These are phyloP conservation scores for Danio aesculapii DNA, from an alignment of 2,797 vertebrate species.

Conservation along the genomic window DNA sequence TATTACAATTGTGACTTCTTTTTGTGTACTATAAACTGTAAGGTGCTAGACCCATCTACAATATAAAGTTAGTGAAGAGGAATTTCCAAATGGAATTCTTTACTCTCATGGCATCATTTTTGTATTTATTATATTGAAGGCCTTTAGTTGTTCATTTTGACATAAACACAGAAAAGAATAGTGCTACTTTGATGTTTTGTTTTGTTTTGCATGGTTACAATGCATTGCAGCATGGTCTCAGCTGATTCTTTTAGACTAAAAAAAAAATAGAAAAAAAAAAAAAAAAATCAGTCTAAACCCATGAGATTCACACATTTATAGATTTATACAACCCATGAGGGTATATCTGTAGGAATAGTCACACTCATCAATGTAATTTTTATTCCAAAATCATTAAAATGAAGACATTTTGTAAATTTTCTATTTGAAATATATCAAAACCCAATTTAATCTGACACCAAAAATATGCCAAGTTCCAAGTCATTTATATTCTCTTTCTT, in stretches of 20 bases:
- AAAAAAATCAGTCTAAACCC: not conserved
- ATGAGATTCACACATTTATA: not conserved
- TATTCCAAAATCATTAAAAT: too few species aligned
- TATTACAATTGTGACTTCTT: constrained; percentile 1
- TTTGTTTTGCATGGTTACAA: constrained; percentile 46
- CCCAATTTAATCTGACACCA: too few species aligned
- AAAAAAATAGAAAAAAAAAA: too few species aligned
- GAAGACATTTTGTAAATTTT: too few species aligned
- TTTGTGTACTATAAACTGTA: constrained; percentile 20
- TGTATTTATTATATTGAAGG: not conserved
- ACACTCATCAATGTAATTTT: too few species aligned
- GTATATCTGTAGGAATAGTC: too few species aligned
- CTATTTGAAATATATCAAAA: too few species aligned
- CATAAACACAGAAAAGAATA: not conserved
- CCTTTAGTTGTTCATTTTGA: constrained; percentile 3
- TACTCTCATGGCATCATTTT: not conserved
- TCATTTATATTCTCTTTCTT: too few species aligned
- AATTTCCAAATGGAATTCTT: constrained; percentile 3
- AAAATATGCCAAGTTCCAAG: too few species aligned
- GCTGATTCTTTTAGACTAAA: constrained; percentile 7
- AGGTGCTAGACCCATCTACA: not conserved
- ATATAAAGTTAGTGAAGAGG: not conserved
- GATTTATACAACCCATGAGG: too few species aligned
- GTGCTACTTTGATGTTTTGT: constrained; percentile 1
- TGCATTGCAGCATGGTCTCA: constrained; percentile 46